Conservation (phyloP, 2,888 invertebrate species). For the Pterostichus niger region DNA sequence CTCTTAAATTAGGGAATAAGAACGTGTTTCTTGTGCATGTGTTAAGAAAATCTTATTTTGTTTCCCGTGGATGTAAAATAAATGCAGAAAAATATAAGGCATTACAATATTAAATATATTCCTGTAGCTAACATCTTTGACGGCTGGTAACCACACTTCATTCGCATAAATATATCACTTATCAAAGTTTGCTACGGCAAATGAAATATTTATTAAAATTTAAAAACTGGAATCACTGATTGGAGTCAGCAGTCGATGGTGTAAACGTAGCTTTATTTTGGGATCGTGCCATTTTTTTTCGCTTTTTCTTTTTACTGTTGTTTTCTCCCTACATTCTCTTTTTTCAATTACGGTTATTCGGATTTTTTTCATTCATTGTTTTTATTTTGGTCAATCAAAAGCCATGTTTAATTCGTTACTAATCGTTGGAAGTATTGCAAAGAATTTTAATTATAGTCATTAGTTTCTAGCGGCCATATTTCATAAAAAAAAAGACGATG, state of each 20-base stretch:
- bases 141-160: no score
- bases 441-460: slow-evolving; percentile 41
- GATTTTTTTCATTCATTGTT: slow-evolving; percentile 28
- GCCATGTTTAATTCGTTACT: not conserved
- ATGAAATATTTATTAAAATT: no score
- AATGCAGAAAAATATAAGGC: no score
- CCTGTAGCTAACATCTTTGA: no score
- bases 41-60: no score
- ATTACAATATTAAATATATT: no score
- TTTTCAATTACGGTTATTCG: slow-evolving; percentile 45
- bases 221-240: not conserved
- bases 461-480: slow-evolving; percentile 10
- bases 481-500: slow-evolving; percentile 30
- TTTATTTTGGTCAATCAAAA: slow-evolving; percentile 18
- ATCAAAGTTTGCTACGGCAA: no score
- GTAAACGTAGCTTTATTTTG: not conserved
- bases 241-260: not conserved
- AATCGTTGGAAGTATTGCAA: slow-evolving; percentile 18
- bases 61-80: no score
- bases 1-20: no score
- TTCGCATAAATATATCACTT: no score
- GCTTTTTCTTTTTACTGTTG: slow-evolving; percentile 31
- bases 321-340: slow-evolving; percentile 30
- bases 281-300: no score
- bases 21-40: no score